These are phyloP conservation scores for Ceratitis capitata DNA, from an alignment of 1,140 invertebrate species.

Conservation along the genomic window DNA sequence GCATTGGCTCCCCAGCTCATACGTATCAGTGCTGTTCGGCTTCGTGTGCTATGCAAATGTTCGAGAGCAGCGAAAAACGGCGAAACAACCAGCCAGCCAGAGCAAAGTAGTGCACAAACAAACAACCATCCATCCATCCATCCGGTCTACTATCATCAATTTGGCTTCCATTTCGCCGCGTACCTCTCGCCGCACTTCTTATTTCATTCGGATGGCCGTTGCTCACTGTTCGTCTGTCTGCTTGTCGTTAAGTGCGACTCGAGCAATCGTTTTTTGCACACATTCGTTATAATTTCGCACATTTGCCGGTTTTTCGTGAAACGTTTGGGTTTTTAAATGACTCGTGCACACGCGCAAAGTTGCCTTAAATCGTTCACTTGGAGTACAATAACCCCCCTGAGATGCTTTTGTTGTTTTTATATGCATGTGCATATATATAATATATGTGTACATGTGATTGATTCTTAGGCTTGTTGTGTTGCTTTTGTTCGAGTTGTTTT, in stretches of 20 bases:
- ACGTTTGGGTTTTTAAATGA: neutral
- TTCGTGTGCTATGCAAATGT: neutral
- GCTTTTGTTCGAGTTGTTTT: neutral
- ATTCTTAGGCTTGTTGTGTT: neutral
- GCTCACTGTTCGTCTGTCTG: neutral
- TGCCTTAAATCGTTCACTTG: constrained; percentile 8
- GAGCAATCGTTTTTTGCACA: neutral
- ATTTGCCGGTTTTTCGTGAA: constrained; percentile 17
- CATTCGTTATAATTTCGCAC: neutral
- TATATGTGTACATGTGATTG: neutral
- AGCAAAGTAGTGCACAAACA: neutral
- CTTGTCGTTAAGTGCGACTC: neutral
- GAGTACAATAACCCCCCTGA: constrained; percentile 18
- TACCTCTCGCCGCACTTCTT: neutral
- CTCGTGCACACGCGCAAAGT: constrained; percentile 31
- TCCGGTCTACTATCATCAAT: neutral
- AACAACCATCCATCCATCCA: neutral
- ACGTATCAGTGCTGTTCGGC: neutral
- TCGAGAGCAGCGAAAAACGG: neutral
- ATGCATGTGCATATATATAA: neutral
- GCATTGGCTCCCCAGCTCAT: no score
- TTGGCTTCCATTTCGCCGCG: neutral
- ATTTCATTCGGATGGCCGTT: neutral
- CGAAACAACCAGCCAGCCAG: neutral
- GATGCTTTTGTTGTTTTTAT: neutral